phyloP scores from a whole-genome alignment of 2,113 vertebrate species.

The Corythoichthys intestinalis region DNA sequence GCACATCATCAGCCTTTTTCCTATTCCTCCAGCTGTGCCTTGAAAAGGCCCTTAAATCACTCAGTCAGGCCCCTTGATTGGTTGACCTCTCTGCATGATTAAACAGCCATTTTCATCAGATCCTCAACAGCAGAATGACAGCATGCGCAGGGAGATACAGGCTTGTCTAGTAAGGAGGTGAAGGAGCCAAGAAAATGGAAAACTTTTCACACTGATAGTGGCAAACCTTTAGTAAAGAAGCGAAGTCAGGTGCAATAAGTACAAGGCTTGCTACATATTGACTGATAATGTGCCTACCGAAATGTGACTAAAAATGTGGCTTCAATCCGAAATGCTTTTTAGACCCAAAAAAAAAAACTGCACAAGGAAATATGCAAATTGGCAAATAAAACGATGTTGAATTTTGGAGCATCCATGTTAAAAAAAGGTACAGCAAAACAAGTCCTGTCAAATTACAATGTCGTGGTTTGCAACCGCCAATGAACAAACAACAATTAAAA shows the following conservation, averaged over 20 bases:
- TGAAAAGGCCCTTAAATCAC: slow-evolving; percentile 68
- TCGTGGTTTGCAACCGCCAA: too few species aligned
- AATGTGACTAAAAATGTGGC: too few species aligned
- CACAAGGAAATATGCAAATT: too few species aligned
- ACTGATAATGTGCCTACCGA: too few species aligned
- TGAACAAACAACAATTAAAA: too few species aligned
- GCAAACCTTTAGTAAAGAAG: slow-evolving; percentile 23
- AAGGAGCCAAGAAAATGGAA: slow-evolving; percentile 22
- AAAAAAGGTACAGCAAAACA: too few species aligned
- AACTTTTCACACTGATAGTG: slow-evolving; percentile 26
- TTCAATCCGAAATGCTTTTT: too few species aligned
- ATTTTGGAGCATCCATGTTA: too few species aligned
- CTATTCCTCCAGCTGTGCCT: slow-evolving; percentile 58
- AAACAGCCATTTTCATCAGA: slow-evolving; percentile 71
- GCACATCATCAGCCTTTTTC: slow-evolving; percentile 7
- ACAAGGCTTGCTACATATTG: neutral
- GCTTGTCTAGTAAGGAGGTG: slow-evolving; percentile 23
- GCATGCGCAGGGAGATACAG: slow-evolving; percentile 25
- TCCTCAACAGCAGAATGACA: slow-evolving; percentile 53
- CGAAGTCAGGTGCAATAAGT: neutral
- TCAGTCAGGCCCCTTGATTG: slow-evolving; percentile 54
- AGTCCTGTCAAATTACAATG: too few species aligned
- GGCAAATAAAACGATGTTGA: too few species aligned
- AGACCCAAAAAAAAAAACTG: too few species aligned
- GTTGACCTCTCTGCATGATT: slow-evolving; percentile 72